phyloP scores from a whole-genome alignment of 2,113 vertebrate genomes.

The Seriola aureovittata region DNA sequence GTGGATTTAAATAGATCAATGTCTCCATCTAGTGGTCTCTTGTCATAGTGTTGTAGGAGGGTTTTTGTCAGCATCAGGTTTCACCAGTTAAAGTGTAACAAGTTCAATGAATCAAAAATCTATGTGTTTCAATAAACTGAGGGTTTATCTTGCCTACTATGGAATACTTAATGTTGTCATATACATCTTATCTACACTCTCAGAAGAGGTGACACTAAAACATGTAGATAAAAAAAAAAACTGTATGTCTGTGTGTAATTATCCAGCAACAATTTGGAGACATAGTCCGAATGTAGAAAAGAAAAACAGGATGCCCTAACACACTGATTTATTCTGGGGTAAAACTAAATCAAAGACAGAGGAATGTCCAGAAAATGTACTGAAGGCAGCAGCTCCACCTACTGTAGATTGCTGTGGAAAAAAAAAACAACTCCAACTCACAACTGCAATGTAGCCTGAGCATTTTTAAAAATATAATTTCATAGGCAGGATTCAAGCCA shows the following conservation, averaged over 20 bases:
- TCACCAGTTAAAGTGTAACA: neutral
- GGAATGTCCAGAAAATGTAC: neutral
- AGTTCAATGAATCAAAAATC: too few species aligned
- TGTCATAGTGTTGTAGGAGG: neutral
- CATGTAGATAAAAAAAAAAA: too few species aligned
- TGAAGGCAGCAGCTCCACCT: too few species aligned
- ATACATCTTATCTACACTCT: neutral
- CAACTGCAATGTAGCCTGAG: neutral
- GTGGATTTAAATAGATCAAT: slow-evolving; percentile 24
- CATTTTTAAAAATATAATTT: neutral
- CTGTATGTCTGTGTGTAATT: too few species aligned
- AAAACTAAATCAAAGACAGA: neutral
- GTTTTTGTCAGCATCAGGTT: too few species aligned
- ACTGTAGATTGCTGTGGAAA: too few species aligned
- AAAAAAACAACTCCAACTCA: too few species aligned
- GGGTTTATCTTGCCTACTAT: too few species aligned
- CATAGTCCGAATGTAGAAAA: neutral
- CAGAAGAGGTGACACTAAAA: neutral
- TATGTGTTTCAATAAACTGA: too few species aligned
- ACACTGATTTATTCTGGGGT: neutral
- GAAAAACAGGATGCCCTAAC: neutral
- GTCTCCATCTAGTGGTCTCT: slow-evolving; percentile 71
- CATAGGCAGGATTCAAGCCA: neutral
- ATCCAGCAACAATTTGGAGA: neutral
- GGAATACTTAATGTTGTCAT: too few species aligned